Base-by-base conservation (phyloP, 2,888 invertebrate genomes). In the Oligia strigilis region DNA sequence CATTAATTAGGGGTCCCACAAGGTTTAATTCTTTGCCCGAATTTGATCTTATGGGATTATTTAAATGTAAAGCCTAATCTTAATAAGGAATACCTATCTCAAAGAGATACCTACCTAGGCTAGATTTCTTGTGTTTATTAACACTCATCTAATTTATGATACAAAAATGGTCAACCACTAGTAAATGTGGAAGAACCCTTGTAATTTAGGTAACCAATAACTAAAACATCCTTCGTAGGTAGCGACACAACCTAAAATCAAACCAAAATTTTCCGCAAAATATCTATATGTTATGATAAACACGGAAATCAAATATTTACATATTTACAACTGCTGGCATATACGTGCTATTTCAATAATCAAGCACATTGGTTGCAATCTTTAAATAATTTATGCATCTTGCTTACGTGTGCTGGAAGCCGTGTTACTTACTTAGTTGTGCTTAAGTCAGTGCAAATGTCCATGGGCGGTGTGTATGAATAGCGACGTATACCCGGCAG, bases 401-500 rank as follows among this genome's bases (percentile, higher is more conserved):
- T 73, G 70, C 70, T 80, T 71, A 82, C 72, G 49, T 72, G 58
- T 77, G 80, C 83, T 84, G 81, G 19, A 82, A 88, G 81, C 84
- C 77, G 73, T 85, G 84, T 90, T 89, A 84, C 82, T 80, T 83
- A 87, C 81, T 81, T 81, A 87, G 85, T 78, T 77, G 81, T 86
- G 90, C 85, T 67, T 77, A 80, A 77, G 40, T 78, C 81, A 82
- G 52, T 77, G 87, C 81, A 67, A 77, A 75, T 82, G 80, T 73
- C 84, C 71, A 75, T 78, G 84, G 72, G 77, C 67, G 78, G 65
- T 83, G 81, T 75, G 40, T 55, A 78, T 83, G 80, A 78, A 78
- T 81, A 83, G 88, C 81, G 72, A 72, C 74, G 79, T 89, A 73
- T 79, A 69, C 73, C 82, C 79, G 67, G 79, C 85, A 85, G 80